Evolutionary conservation across 2,797 vertebrate genomes (phyloP), one percentile per base, ranked within the genome.

Genomic region (Notolepis coatsorum): DNA sequence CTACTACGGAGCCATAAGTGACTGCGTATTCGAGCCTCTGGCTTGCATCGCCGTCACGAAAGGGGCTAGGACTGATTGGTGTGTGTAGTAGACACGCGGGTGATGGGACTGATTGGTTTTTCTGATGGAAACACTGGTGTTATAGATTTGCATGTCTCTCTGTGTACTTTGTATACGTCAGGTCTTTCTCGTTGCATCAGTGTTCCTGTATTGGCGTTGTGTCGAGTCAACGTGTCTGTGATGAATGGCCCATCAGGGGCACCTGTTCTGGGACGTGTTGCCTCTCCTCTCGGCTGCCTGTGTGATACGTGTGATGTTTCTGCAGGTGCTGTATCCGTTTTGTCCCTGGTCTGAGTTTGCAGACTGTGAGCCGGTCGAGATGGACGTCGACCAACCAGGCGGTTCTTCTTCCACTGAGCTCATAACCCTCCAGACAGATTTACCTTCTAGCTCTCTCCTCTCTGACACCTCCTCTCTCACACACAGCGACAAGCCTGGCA

Each of bases 241-340:
- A 17, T 20, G 43, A 39, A 12, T 52, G 55, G 30, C 42, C 39
- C 57, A 51, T n/a, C n/a, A n/a, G n/a, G n/a, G n/a, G n/a, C n/a
- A n/a, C n/a, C n/a, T n/a, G n/a, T n/a, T n/a, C n/a, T n/a, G n/a
- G n/a, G n/a, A n/a, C n/a, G n/a, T n/a, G n/a, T n/a, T n/a, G n/a
- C n/a, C n/a, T n/a, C n/a, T n/a, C n/a, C n/a, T n/a, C n/a, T n/a
- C n/a, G 73, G 62, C 64, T 84, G 65, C 84, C n/a, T 72, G 84
- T 79, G 12, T 88, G 80, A 89, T 76, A 23, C 57, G 45, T 92
- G 61, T 91, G 89, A 66, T 93, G 84, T 94, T 80, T 93, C 84
- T 82, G 70, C 93, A 94, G 93, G 92, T 94, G 62, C 88, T 93
- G 92, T 90, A 91, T 84, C 83, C 73, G 74, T 89, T 87, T 78